Evolutionary conservation across 2,113 vertebrate genomes (phyloP), one percentile per base, ranked within the genome.

Genomic region (Fregetta grallaria): DNA sequence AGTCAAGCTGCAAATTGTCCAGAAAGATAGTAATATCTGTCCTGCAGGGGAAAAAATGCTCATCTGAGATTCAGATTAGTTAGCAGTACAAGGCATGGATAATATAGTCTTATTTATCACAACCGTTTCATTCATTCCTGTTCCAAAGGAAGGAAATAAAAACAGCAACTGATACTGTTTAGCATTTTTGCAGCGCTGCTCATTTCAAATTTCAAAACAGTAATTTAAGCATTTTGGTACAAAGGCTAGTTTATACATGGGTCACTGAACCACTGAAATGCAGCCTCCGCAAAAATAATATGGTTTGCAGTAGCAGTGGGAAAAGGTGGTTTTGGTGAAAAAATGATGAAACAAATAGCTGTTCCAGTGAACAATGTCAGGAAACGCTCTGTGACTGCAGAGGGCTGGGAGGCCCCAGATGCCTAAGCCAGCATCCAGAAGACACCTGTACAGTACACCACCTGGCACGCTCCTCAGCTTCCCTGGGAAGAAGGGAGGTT

Each of bases 121-220:
- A 88, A 86, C 36, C 21, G 62, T 72, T 96, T 76, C 49, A 68
- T 85, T 92, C 70, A 74, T 83, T 82, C 36, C 45, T 83, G 55
- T 76, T 96, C 78, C 55, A 88, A 82, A 73, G 87, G 56, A 93
- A 84, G 77, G 74, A 96, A 96, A 62, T 70, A 86, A 76, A 88
- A 72, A 0, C 73, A 95, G 40, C 34, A 82, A 30, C n/a, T 30
- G 55, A 52, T 59, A 88, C 55, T 9, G 8, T 88, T 93, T 72
- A 75, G 16, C 10, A 2, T 66, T 95, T 90, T 82, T 67, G 32
- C 42, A 20, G 62, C 25, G 62, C n/a, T 79, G 67, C 42, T 94
- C 49, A 85, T 79, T 91, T 92, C 74, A 72, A 61, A 85, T 62
- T 55, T 22, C 38, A 90, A 86, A 90, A 19, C 38, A 76, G 27